These are phyloP conservation scores for Ahaetulla prasina DNA, from an alignment of 2,113 vertebrate genomes.

Conservation along the genomic window DNA sequence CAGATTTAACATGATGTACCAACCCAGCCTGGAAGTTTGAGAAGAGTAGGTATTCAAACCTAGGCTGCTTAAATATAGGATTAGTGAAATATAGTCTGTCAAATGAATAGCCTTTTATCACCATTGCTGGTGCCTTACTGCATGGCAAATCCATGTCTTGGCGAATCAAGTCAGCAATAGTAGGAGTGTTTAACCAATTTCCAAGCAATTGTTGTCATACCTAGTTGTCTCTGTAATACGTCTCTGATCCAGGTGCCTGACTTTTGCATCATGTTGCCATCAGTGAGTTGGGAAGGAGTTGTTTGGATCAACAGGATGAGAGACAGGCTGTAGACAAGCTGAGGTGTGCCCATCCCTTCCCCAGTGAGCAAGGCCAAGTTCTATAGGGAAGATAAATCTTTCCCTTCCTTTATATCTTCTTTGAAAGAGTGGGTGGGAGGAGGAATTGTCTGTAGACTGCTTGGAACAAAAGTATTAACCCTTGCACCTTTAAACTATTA, in stretches of 20 bases:
- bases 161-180: background rate
- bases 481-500: background rate
- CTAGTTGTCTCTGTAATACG: background rate
- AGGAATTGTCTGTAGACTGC: background rate
- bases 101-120: background rate
- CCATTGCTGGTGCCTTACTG: background rate
- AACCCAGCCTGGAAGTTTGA: background rate
- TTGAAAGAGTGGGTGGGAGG: conserved; percentile 11
- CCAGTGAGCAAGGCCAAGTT: background rate
- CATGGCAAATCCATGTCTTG: background rate
- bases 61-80: background rate
- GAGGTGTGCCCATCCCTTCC: conserved; percentile 22
- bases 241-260: background rate
- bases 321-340: conserved; percentile 15
- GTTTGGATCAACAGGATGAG: conserved; percentile 20
- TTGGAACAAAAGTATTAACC: conserved; percentile 30
- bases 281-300: background rate
- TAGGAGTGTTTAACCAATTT: background rate
- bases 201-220: background rate
- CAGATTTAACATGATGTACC: background rate
- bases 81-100: background rate
- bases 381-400: conserved; percentile 5
- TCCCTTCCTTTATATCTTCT: conserved; percentile 43
- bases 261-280: background rate
- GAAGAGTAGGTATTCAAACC: no score